Evolutionary conservation across 2,113 vertebrate species (phyloP).

Genomic region (Perca schrenkii): DNA sequence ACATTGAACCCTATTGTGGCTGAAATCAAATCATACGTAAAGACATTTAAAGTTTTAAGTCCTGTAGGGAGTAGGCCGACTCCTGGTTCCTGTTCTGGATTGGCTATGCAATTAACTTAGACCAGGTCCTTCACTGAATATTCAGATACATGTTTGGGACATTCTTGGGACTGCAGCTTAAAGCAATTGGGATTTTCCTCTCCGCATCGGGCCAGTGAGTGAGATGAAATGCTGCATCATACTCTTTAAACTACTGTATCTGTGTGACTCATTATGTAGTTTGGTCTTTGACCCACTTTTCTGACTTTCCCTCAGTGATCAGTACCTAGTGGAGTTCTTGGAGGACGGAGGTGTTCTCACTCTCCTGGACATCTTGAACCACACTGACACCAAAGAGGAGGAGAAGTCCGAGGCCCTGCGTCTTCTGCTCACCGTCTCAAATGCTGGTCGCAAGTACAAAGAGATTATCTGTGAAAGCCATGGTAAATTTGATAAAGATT

Average conservation of each 20-base stretch:
- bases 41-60: not conserved
- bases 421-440: slow-evolving; percentile 85
- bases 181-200: slow-evolving; percentile 87
- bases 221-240: not conserved
- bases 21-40: not conserved
- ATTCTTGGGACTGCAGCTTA: slow-evolving; percentile 84
- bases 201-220: slow-evolving; percentile 89
- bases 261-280: not conserved
- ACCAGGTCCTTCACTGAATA: slow-evolving; percentile 75
- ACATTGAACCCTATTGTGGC: not conserved
- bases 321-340: slow-evolving; percentile 89
- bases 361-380: slow-evolving; percentile 87
- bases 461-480: slow-evolving; percentile 91
- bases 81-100: not conserved
- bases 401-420: slow-evolving; percentile 85
- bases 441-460: slow-evolving; percentile 86
- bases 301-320: slow-evolving; percentile 77
- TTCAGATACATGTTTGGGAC: slow-evolving; percentile 87
- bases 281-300: slow-evolving; percentile 4
- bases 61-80: not conserved
- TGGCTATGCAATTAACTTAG: not conserved
- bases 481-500: slow-evolving; percentile 66
- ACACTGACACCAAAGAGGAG: slow-evolving; percentile 82
- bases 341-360: slow-evolving; percentile 87
- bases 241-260: not conserved